phyloP scores from a whole-genome alignment of 2,113 vertebrate species.

The Thunnus thynnus region DNA sequence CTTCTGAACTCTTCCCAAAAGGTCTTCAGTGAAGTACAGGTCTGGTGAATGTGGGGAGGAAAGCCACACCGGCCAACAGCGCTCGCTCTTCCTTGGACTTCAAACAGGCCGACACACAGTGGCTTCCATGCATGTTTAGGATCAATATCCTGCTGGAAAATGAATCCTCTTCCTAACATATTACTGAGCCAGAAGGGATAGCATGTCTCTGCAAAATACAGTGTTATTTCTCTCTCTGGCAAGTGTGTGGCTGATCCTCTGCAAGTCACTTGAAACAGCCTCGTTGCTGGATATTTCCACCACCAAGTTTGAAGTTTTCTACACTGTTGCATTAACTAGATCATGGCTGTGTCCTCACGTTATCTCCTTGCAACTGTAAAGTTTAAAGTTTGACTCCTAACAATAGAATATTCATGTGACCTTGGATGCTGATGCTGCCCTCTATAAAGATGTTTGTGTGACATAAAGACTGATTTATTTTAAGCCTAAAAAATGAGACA shows the following conservation, averaged over 20 bases:
- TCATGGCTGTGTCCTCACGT: background rate
- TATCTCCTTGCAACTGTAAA: background rate
- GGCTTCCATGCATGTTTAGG: constrained; percentile 53
- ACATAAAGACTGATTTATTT: too few species aligned
- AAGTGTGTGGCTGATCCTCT: constrained; percentile 24
- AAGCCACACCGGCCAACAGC: background rate
- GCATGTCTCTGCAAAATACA: constrained; percentile 34
- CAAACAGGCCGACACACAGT: constrained; percentile 49
- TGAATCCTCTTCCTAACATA: constrained; percentile 53
- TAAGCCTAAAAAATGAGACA: too few species aligned
- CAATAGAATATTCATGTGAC: background rate
- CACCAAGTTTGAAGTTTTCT: constrained; percentile 32
- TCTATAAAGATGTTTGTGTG: background rate
- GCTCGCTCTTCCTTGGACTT: constrained; percentile 41
- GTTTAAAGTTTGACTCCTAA: constrained; percentile 2
- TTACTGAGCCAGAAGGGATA: constrained; percentile 34
- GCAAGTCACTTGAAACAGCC: constrained; percentile 51
- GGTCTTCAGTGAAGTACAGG: constrained; percentile 25
- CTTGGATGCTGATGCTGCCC: background rate
- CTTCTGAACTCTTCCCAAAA: constrained; percentile 7
- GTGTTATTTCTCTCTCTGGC: constrained; percentile 39
- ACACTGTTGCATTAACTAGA: constrained; percentile 24
- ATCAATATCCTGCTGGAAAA: constrained; percentile 67
- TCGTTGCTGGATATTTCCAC: constrained; percentile 41
- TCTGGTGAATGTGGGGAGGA: background rate